A percentile compares a stretch with the other conserved stretches of the same genome.
These are phyloP conservation scores for Pristionchus mayeri DNA, from an alignment of 2,888 invertebrate genomes.

Conservation along the genomic window DNA sequence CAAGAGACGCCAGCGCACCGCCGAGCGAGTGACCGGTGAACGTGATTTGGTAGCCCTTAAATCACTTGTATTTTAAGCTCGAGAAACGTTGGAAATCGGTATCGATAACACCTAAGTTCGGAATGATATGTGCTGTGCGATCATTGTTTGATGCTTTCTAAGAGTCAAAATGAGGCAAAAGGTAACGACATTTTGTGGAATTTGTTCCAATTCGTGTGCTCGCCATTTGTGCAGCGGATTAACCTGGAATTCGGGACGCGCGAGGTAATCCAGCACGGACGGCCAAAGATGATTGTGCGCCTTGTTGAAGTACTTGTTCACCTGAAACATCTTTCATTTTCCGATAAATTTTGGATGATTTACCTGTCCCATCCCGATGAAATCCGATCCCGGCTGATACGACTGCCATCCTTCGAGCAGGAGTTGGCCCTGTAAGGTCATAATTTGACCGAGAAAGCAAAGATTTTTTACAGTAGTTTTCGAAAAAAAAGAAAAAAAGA, in stretches of 20 bases:
- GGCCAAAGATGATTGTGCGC: constrained; percentile 70
- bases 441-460: neutral
- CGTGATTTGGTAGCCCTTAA: constrained; percentile 65
- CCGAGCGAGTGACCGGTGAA: constrained; percentile 74
- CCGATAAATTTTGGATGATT: neutral
- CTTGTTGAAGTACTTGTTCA: constrained; percentile 69
- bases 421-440: constrained; percentile 62
- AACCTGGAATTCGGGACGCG: constrained; percentile 45
- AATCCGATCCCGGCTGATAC: constrained; percentile 62
- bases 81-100: too few species aligned
- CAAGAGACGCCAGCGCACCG: constrained; percentile 71
- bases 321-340: constrained; percentile 55
- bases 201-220: too few species aligned
- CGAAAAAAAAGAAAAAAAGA: neutral
- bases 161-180: too few species aligned
- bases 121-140: too few species aligned
- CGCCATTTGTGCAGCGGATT: too few species aligned
- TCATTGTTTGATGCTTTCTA: too few species aligned
- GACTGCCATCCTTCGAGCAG: constrained; percentile 69
- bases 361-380: constrained; percentile 69
- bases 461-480: too few species aligned
- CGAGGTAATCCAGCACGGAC: constrained; percentile 52
- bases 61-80: too few species aligned
- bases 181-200: too few species aligned
- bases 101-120: too few species aligned